Evolutionary conservation across 2,888 invertebrate genomes (phyloP).

Genomic region (Erebia palarica): DNA sequence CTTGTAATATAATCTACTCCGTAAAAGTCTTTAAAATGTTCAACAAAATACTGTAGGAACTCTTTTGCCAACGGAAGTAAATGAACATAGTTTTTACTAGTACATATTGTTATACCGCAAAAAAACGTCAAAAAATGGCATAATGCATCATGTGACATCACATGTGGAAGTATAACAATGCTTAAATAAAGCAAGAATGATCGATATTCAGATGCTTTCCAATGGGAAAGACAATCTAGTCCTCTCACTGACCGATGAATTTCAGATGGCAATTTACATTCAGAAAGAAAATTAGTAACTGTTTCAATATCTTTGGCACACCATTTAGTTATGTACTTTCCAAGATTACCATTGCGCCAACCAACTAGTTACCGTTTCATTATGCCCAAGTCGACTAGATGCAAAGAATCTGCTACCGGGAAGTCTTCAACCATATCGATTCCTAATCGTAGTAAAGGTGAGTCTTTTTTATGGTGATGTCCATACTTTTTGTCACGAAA

Average conservation of each 20-base stretch:
- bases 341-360: constrained; percentile 41
- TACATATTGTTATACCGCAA: neutral
- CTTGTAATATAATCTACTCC: constrained; percentile 38
- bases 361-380: constrained; percentile 41
- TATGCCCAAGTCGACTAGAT: constrained; percentile 40
- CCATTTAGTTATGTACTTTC: constrained; percentile 37
- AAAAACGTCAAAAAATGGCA: constrained; percentile 3
- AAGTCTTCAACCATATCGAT: constrained; percentile 21
- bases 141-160: constrained; percentile 12
- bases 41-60: constrained; percentile 26
- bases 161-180: constrained; percentile 26
- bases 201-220: constrained; percentile 41
- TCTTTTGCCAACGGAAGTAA: constrained; percentile 24
- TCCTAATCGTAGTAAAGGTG: neutral
- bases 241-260: constrained; percentile 1
- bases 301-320: constrained; percentile 19
- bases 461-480: neutral
- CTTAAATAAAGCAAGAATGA: constrained; percentile 39
- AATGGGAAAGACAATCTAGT: constrained; percentile 24
- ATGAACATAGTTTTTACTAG: neutral
- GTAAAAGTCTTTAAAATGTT: constrained; percentile 32
- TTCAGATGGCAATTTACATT: neutral
- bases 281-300: neutral
- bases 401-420: constrained; percentile 40
- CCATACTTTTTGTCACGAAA: constrained; percentile 24